These are phyloP conservation scores for Nemotelus nigrinus DNA, from an alignment of 2,888 invertebrate genomes.

Conservation along the genomic window DNA sequence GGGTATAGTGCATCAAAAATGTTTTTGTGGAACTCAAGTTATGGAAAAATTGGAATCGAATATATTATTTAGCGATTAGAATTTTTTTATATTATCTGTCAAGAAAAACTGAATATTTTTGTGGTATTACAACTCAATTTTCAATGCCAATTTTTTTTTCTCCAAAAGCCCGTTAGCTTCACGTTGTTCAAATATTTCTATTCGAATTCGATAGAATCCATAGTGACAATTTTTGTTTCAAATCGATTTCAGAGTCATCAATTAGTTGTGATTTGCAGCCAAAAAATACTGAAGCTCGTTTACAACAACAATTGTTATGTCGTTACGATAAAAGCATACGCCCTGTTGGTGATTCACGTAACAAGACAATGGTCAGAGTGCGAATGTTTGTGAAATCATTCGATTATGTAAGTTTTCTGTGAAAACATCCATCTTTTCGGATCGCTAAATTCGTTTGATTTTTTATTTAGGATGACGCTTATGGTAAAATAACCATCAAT, in stretches of 20 bases:
- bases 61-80: no score
- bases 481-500: constrained; percentile 65
- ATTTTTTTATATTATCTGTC: no score
- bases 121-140: no score
- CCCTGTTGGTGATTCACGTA: constrained; percentile 66
- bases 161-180: no score
- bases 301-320: constrained; percentile 69
- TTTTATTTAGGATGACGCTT: constrained; percentile 56
- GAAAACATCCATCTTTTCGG: constrained; percentile 42
- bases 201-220: no score
- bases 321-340: constrained; percentile 68
- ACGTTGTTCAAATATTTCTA: no score
- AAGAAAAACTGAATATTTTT: no score
- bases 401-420: constrained; percentile 58
- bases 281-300: constrained; percentile 59
- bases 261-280: constrained; percentile 48
- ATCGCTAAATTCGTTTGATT: background rate
- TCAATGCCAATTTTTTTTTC: no score
- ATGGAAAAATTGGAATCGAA: no score
- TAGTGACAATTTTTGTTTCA: background rate
- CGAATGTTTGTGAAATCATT: constrained; percentile 67
- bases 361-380: constrained; percentile 68
- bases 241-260: constrained; percentile 35
- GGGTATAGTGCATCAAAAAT: no score
- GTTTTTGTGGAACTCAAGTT: no score